phyloP scores from a whole-genome alignment of 2,797 vertebrate genomes.

The Falco rusticolus region DNA sequence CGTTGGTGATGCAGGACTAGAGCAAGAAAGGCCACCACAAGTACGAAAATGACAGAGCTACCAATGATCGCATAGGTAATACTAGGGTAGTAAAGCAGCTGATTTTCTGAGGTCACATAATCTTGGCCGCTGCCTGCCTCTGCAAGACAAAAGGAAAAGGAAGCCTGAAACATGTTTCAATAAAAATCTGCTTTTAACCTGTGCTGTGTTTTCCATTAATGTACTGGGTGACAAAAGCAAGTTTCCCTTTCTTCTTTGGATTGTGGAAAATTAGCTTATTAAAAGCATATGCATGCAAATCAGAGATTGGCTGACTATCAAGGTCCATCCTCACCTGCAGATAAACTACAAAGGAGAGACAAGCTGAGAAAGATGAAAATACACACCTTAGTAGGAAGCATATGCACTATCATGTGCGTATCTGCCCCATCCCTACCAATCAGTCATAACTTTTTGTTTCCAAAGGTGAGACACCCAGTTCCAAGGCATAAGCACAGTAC shows the following conservation, averaged over 20 bases:
- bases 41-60: slow-evolving; percentile 93
- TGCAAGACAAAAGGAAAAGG: slow-evolving; percentile 64
- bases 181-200: not conserved
- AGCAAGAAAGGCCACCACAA: slow-evolving; percentile 93
- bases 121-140: slow-evolving; percentile 89
- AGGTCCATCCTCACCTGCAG: not conserved
- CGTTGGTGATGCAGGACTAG: slow-evolving; percentile 94
- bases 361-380: not conserved
- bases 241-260: not conserved
- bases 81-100: slow-evolving; percentile 93
- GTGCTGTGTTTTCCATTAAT: not conserved
- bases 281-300: not conserved
- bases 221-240: not conserved
- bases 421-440: not conserved
- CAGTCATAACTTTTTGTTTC: not conserved
- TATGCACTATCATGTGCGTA: not conserved
- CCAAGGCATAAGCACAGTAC: not conserved
- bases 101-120: slow-evolving; percentile 92
- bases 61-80: slow-evolving; percentile 96
- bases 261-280: not conserved
- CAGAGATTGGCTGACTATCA: not conserved
- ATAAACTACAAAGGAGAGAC: not conserved
- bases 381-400: not conserved
- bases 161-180: not conserved
- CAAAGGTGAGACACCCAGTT: not conserved